Percentiles rank a stretch among this genome's conserved stretches.
These are phyloP conservation scores for Erynnis tages DNA, from an alignment of 2,888 invertebrate species.

Conservation along the genomic window DNA sequence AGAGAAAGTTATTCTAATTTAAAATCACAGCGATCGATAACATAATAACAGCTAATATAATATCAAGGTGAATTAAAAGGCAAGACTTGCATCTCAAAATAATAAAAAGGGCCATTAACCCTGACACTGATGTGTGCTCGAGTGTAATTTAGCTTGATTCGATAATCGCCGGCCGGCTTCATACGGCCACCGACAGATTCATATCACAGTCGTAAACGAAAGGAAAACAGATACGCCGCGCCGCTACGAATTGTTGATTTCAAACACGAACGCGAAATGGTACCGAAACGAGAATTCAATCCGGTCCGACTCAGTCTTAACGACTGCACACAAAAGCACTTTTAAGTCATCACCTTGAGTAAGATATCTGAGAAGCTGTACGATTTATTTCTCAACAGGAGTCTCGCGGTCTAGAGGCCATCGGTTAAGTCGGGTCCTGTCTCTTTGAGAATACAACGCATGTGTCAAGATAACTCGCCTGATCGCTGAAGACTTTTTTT, in stretches of 20 bases:
- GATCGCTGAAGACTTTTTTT: no score
- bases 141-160: slow-evolving; percentile 37
- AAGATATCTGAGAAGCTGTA: slow-evolving; percentile 40
- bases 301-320: slow-evolving; percentile 43
- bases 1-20: slow-evolving; percentile 7
- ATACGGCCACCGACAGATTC: slow-evolving; percentile 27
- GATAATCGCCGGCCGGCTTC: slow-evolving; percentile 21
- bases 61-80: slow-evolving; percentile 17
- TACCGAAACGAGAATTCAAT: slow-evolving; percentile 44
- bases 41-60: slow-evolving; percentile 15
- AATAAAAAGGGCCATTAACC: slow-evolving; percentile 26
- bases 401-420: slow-evolving; percentile 45
- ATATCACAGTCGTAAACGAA: slow-evolving; percentile 44
- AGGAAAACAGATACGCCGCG: slow-evolving; percentile 45
- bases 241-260: slow-evolving; percentile 46
- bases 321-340: slow-evolving; percentile 38
- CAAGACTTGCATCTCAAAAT: slow-evolving; percentile 10
- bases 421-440: slow-evolving; percentile 50
- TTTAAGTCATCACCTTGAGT: slow-evolving; percentile 41
- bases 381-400: slow-evolving; percentile 61
- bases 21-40: neutral
- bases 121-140: slow-evolving; percentile 35
- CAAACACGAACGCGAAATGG: slow-evolving; percentile 39
- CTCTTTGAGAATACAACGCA: slow-evolving; percentile 52
- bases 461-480: slow-evolving; percentile 30